These are phyloP conservation scores for Strigops habroptila DNA, from an alignment of 2,113 vertebrate genomes.

Conservation along the genomic window DNA sequence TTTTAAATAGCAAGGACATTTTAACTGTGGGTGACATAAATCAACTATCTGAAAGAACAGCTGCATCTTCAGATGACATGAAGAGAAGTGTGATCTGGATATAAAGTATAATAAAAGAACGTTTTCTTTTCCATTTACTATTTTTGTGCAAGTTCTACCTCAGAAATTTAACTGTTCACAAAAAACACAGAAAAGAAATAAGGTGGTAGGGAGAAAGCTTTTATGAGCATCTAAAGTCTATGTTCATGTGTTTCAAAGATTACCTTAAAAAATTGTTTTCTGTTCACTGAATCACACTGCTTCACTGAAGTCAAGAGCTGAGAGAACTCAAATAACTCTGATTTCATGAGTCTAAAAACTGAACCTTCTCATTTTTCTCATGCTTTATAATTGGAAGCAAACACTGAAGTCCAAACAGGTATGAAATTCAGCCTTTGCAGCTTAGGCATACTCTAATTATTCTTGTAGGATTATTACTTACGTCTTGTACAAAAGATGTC, in stretches of 20 bases:
- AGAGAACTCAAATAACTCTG: constrained; percentile 53
- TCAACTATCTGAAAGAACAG: constrained; percentile 71
- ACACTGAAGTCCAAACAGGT: background rate
- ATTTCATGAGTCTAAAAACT: constrained; percentile 48
- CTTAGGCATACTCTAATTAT: background rate
- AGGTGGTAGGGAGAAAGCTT: background rate
- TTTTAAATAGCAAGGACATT: constrained; percentile 73
- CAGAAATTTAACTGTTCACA: constrained; percentile 1
- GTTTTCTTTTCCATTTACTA: background rate
- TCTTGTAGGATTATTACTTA: background rate
- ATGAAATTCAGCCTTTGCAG: background rate
- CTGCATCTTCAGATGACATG: constrained; percentile 71
- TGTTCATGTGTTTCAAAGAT: background rate
- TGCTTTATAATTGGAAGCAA: background rate
- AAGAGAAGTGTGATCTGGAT: constrained; percentile 49
- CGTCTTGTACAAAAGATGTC: background rate
- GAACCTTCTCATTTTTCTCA: constrained; percentile 22
- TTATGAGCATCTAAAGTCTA: background rate
- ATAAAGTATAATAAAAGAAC: constrained; percentile 34
- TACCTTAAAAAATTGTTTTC: constrained; percentile 35
- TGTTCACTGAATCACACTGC: background rate
- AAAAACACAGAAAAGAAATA: constrained; percentile 1
- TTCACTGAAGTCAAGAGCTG: constrained; percentile 29
- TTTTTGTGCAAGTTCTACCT: background rate
- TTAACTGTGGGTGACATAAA: constrained; percentile 73